phyloP scores from a whole-genome alignment of 2,797 vertebrate genomes.

The Spheniscus humboldti region DNA sequence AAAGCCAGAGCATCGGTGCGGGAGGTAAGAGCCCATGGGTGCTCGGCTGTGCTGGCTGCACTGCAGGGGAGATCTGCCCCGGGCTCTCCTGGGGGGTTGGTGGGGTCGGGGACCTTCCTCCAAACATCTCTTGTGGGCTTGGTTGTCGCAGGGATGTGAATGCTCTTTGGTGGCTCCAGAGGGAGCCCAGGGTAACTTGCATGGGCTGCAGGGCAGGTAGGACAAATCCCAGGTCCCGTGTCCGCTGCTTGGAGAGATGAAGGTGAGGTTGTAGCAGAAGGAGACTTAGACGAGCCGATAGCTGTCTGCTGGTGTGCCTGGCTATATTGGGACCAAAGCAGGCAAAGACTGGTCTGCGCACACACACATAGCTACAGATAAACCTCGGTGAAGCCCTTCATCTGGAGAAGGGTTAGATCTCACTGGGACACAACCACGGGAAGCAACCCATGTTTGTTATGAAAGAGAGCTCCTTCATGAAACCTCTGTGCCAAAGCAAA shows the following conservation, averaged over 20 bases:
- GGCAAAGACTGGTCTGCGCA: not conserved
- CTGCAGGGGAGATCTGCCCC: accelerated
- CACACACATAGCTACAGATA: accelerated
- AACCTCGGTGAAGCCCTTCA: not conserved
- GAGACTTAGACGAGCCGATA: not conserved
- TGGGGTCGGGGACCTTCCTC: not conserved
- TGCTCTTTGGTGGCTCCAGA: not conserved
- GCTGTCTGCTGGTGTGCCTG: not conserved
- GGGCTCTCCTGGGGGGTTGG: not conserved
- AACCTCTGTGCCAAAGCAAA: not conserved
- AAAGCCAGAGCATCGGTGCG: not conserved
- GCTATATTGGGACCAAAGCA: not conserved
- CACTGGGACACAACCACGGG: not conserved
- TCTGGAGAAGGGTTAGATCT: not conserved
- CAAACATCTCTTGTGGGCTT: not conserved
- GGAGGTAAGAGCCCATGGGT: not conserved
- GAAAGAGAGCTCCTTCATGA: not conserved
- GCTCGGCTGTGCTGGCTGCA: not conserved
- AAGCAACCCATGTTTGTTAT: too few species aligned
- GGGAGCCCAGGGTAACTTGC: not conserved
- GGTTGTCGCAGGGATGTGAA: not conserved
- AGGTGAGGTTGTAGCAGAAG: not conserved
- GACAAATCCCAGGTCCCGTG: too few species aligned
- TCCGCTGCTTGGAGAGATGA: not conserved
- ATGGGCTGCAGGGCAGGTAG: not conserved